Percentiles rank a stretch among this genome's conserved stretches.
Evolutionary conservation across 2,113 vertebrate genomes (phyloP).

Genomic region (Falcunculus frontatus): DNA sequence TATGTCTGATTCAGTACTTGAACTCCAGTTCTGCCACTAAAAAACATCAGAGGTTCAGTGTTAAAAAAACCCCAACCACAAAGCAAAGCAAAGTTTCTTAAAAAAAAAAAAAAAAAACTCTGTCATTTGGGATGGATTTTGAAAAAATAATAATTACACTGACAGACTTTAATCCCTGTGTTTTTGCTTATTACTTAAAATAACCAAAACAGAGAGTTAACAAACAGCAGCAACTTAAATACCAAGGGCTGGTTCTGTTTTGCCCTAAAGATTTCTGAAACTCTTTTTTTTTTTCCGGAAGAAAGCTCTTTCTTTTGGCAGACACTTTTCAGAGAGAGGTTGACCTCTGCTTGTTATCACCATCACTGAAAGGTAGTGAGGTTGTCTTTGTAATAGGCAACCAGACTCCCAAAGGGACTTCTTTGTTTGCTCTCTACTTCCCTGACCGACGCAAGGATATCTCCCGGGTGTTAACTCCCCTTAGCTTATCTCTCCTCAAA

Average conservation of each 20-base stretch:
- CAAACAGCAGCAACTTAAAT: not conserved
- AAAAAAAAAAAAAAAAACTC: not conserved
- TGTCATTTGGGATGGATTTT: not conserved
- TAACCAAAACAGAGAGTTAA: not conserved
- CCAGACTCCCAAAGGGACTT: conserved; percentile 3
- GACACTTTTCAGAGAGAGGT: not conserved
- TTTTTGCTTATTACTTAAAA: not conserved
- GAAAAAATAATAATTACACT: not conserved
- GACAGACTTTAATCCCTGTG: not conserved
- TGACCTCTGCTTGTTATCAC: conserved; percentile 24
- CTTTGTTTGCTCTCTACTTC: conserved; percentile 34
- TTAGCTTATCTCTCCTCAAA: not conserved
- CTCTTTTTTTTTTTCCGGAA: not conserved
- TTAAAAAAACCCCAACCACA: not conserved
- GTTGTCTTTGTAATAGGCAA: not conserved
- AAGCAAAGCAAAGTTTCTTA: not conserved
- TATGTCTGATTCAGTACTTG: not conserved
- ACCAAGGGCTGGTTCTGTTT: not conserved
- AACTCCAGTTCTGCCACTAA: not conserved
- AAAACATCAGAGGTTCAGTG: not conserved
- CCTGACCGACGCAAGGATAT: not conserved
- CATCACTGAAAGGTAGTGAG: not conserved
- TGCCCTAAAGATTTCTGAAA: not conserved
- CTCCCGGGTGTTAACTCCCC: not conserved
- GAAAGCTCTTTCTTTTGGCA: not conserved